These are phyloP conservation scores for Myotis myotis DNA, from an alignment of 2,797 vertebrate genomes.

Conservation along the genomic window DNA sequence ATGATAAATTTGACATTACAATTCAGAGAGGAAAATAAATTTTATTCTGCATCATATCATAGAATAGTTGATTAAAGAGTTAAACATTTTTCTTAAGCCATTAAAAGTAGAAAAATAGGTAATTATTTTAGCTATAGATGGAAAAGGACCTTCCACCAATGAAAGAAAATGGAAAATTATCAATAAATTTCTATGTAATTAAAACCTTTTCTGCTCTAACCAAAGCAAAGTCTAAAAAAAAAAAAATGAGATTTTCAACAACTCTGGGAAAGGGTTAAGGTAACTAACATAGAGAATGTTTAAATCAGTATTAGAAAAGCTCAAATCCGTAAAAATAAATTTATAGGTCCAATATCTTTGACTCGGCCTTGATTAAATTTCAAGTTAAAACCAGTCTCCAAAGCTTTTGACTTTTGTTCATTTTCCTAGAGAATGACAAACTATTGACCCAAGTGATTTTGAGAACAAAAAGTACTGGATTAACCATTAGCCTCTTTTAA, in stretches of 20 bases:
- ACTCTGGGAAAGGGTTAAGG: slow-evolving; percentile 8
- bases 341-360: neutral
- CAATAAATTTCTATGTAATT: neutral
- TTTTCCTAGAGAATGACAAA: neutral
- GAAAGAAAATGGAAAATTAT: neutral
- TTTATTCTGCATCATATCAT: neutral
- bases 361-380: neutral
- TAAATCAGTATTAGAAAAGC: neutral
- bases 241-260: neutral
- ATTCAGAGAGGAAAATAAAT: neutral
- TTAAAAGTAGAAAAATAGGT: neutral
- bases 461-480: neutral
- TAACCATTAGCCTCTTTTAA: slow-evolving; percentile 2
- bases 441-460: neutral
- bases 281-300: neutral
- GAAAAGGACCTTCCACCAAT: neutral
- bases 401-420: neutral
- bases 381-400: neutral
- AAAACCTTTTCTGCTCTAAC: neutral
- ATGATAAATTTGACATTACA: neutral
- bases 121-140: neutral
- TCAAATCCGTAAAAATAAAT: slow-evolving; percentile 20
- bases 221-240: neutral
- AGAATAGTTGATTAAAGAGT: neutral
- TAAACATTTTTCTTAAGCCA: neutral